Evolutionary conservation across 2,888 invertebrate genomes (phyloP), one percentile per base, ranked within the genome.

Genomic region (Amphiduros pacificus): DNA sequence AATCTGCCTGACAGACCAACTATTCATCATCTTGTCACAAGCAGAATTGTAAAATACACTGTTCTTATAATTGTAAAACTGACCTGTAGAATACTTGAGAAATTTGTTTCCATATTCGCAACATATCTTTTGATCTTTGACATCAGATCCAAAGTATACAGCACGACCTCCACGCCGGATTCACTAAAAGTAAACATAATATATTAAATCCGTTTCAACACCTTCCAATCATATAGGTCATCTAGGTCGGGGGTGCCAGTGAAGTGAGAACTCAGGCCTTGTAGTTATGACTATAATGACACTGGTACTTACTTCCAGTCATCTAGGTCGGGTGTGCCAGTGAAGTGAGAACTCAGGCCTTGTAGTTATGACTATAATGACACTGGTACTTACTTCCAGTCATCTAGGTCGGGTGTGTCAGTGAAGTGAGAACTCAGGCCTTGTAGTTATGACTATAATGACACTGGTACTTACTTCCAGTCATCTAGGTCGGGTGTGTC

Each of bases 71-170:
- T n/a, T n/a, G n/a, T n/a, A n/a, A n/a, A n/a, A n/a, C n/a, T n/a
- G n/a, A n/a, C 82, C 74, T 82, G 82, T 57, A 83, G 66, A 3
- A 77, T 68, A 24, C 73, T 66, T 69, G 76, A 76, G 57, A 82
- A 80, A 20, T 74, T 71, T 20, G 74, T 71, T 60, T 76, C 73
- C 56, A 75, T 62, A 11, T 67, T 59, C 11, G 64, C 57, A 9
- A 68, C 65, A 24, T 59, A 52, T 28, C 64, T 64, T 24, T 63
- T 65, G n/a, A 76, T 56, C 54, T 69, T 71, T 9, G 71, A 63
- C 68, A 77, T 71, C 52, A 78, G 61, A 44, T 76, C 72, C 44
- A 78, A 57, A n/a, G 68, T 59, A 62, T 71, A 67, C 51, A 77
- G 57, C 24, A 76, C 73, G 27, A 76, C 61, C 28, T 74, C 74